Conservation (phyloP, 2,888 invertebrate species). For the Melinaea marsaeus region DNA sequence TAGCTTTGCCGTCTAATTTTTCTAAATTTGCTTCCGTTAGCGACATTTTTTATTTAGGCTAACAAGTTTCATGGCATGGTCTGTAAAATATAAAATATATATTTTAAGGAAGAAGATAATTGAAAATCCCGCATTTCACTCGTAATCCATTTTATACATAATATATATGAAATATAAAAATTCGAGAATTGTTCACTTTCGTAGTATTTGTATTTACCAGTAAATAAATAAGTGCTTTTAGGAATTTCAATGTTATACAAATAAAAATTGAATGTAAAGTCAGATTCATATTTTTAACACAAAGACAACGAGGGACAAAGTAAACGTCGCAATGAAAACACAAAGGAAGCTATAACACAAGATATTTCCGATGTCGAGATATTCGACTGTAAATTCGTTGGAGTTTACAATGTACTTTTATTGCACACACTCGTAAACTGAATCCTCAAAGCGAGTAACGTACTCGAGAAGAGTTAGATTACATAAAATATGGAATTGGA, state of each 20-base stretch:
- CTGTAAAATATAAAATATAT: too few species aligned
- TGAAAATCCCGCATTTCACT: too few species aligned
- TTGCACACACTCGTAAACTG: conserved; percentile 47
- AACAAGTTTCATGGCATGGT: neutral
- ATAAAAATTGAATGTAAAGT: conserved; percentile 5
- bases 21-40: neutral
- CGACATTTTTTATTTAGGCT: neutral
- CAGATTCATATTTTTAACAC: conserved; percentile 10
- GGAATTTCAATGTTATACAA: neutral
- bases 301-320: conserved; percentile 32
- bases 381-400: conserved; percentile 46
- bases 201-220: too few species aligned
- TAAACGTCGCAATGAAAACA: conserved; percentile 34
- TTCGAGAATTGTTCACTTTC: too few species aligned
- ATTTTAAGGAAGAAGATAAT: too few species aligned
- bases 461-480: conserved; percentile 30
- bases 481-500: conserved; percentile 30
- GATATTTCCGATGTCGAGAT: conserved; percentile 34
- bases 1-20: neutral
- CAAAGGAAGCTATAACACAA: conserved; percentile 37
- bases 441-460: conserved; percentile 58
- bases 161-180: too few species aligned
- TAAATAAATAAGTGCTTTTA: neutral
- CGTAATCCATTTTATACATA: too few species aligned
- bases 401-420: conserved; percentile 53